Percentiles rank a stretch among this genome's conserved stretches.
Evolutionary conservation across 1,140 invertebrate genomes (phyloP).

Genomic region (Apis mellifera): DNA sequence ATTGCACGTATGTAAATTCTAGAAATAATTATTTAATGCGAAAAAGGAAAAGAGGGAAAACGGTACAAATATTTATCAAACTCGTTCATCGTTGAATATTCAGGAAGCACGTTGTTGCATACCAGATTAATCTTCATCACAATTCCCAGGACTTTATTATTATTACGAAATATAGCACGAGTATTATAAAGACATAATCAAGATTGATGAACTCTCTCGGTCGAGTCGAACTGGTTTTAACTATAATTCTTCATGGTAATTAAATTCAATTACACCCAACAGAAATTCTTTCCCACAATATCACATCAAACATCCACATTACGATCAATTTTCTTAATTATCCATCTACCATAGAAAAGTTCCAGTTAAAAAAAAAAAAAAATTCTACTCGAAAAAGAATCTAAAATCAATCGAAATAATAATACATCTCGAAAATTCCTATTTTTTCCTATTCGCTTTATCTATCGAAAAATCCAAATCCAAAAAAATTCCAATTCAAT

Average conservation of each 20-base stretch:
- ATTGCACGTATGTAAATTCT: conserved; percentile 9
- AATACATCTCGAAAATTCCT: no score
- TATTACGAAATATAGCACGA: neutral
- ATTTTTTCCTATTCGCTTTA: no score
- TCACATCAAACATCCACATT: no score
- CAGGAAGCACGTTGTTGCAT: conserved; percentile 8
- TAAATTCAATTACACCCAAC: conserved; percentile 12
- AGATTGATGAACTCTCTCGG: neutral
- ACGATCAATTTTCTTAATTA: neutral
- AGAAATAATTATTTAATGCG: neutral
- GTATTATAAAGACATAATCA: neutral
- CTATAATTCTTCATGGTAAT: neutral
- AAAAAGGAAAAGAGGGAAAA: neutral
- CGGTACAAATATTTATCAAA: neutral
- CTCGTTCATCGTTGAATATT: neutral
- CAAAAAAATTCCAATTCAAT: no score
- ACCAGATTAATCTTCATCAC: conserved; percentile 8
- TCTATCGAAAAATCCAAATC: no score
- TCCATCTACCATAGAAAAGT: neutral
- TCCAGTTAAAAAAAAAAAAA: no score
- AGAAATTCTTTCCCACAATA: neutral
- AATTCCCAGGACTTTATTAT: neutral
- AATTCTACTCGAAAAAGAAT: no score
- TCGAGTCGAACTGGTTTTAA: neutral
- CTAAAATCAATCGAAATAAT: no score